Conservation (phyloP, 2,888 invertebrate genomes). For the Drosophila limbata region DNA sequence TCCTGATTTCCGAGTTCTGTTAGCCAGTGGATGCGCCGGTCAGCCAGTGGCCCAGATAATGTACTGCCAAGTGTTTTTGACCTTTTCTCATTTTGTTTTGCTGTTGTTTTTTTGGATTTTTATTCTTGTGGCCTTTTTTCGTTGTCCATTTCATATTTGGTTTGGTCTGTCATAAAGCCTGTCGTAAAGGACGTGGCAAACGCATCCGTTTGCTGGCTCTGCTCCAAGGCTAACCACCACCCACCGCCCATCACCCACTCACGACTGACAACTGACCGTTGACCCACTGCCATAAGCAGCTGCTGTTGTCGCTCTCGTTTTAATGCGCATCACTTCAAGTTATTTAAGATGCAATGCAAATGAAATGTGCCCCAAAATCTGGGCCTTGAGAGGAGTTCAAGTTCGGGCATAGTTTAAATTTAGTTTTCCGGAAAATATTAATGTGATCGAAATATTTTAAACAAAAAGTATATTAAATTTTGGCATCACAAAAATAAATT, state of each 20-base stretch:
- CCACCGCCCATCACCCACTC: not conserved
- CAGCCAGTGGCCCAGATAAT: conserved; percentile 77
- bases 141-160: conserved; percentile 55
- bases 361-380: conserved; percentile 52
- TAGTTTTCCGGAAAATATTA: not conserved
- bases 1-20: conserved; percentile 13
- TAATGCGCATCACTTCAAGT: conserved; percentile 45
- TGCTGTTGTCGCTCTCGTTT: conserved; percentile 48
- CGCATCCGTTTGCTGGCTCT: conserved; percentile 46
- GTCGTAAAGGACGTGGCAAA: conserved; percentile 27
- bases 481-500: too few species aligned
- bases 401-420: conserved; percentile 38
- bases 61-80: conserved; percentile 79
- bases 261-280: conserved; percentile 12
- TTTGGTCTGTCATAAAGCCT: conserved; percentile 56
- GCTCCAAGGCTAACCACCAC: conserved; percentile 33
- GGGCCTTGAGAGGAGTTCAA: conserved; percentile 50
- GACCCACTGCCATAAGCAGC: conserved; percentile 45
- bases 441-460: too few species aligned
- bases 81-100: conserved; percentile 54
- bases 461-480: too few species aligned
- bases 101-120: conserved; percentile 11
- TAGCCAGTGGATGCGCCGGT: conserved; percentile 43
- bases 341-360: conserved; percentile 65
- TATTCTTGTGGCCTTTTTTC: conserved; percentile 34